Base-by-base conservation (phyloP, 1,140 invertebrate species). In the Gryon sp. region DNA sequence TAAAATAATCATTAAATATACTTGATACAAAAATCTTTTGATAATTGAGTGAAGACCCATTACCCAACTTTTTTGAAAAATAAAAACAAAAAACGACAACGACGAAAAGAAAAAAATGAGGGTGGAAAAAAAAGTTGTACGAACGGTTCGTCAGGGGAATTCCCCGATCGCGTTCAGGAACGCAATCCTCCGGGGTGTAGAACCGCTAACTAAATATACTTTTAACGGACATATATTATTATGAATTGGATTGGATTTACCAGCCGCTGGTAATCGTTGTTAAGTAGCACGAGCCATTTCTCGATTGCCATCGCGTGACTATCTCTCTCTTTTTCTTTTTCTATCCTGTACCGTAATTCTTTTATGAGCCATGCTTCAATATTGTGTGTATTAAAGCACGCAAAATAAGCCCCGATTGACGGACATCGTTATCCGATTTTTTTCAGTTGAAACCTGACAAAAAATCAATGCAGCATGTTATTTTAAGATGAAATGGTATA, bases 251-350 rank as follows among this genome's bases (percentile, higher is more conserved):
- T 69, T 78, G 52, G 65, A 70, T 70, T 74, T 74, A 69, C 68
- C 55, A 41, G 50, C 46, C 26, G 69, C 9, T 60, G 45, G 69
- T 78, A 78, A 78, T 78, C 63, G 63, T 18, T 59, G 52, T 63
- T 59, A 73, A 73, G 63, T 73, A 70, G 65, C 70, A 78, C 80
- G 68, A 78, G 59, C 78, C 76, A 83, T 84, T 82, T 82, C 77
- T 73, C 79, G 83, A 83, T 83, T 82, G 82, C 81, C 81, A 75
- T 83, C 65, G 83, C 83, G 81, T 84, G 83, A 80, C 78, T 40
- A 41, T 59, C 66, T 20, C 53, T 48, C 38, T 11, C 6, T n/a
- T n/a, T n/a, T n/a, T n/a, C n/a, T n/a, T n/a, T n/a, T n/a, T n/a
- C n/a, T n/a, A n/a, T n/a, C n/a, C n/a, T n/a, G 41, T 40, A 45